Evolutionary conservation across 1,140 invertebrate genomes (phyloP).

Genomic region (Drosophila biarmipes): DNA sequence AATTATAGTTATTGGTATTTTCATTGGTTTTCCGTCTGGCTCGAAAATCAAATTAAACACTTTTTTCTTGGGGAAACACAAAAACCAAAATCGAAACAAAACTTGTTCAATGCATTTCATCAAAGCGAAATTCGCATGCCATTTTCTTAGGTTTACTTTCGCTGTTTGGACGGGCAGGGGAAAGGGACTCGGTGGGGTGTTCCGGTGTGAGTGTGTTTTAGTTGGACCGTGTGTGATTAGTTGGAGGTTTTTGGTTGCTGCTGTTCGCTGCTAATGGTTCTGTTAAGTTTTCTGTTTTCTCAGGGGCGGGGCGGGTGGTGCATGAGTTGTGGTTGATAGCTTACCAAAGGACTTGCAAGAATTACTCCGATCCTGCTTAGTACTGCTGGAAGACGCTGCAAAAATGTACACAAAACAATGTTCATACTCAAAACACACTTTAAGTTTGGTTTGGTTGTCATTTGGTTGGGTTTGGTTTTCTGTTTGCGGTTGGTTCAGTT

Average conservation of each 20-base stretch:
- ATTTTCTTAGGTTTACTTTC: constrained; percentile 63
- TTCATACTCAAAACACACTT: constrained; percentile 85
- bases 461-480: constrained; percentile 41
- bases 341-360: constrained; percentile 96
- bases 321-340: constrained; percentile 86
- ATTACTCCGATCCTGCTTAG: constrained; percentile 96
- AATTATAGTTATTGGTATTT: constrained; percentile 51
- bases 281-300: constrained; percentile 18
- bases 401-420: constrained; percentile 86
- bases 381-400: constrained; percentile 95
- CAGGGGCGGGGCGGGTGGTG: constrained; percentile 43
- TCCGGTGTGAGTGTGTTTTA: constrained; percentile 8
- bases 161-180: constrained; percentile 26
- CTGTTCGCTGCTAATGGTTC: constrained; percentile 42
- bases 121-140: constrained; percentile 81
- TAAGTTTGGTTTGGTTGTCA: constrained; percentile 71
- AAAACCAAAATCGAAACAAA: constrained; percentile 58
- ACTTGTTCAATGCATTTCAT: constrained; percentile 59
- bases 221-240: constrained; percentile 24
- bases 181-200: constrained; percentile 1
- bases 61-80: constrained; percentile 44
- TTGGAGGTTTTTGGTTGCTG: constrained; percentile 24
- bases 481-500: constrained; percentile 25
- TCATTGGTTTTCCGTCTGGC: constrained; percentile 31
- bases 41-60: constrained; percentile 41